phyloP scores from a whole-genome alignment of 2,113 vertebrate genomes.

The Pterocles orientalis region DNA sequence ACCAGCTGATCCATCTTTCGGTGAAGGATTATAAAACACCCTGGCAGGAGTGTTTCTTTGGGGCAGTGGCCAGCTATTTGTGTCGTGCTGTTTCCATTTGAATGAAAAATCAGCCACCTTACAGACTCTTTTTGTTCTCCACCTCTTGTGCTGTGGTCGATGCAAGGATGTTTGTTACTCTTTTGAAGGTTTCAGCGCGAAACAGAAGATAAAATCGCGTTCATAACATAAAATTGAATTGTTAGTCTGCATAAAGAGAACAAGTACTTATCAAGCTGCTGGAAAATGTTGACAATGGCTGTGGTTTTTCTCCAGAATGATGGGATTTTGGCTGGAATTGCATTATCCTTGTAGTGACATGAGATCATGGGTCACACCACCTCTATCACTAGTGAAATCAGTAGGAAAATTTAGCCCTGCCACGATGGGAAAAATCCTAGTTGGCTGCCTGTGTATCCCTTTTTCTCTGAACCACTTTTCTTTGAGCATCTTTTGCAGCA shows the following conservation, averaged over 20 bases:
- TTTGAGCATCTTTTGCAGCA: not conserved
- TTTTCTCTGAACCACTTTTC: not conserved
- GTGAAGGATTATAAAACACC: not conserved
- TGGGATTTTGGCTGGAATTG: not conserved
- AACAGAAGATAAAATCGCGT: not conserved
- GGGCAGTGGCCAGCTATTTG: not conserved
- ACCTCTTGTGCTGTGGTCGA: fast-evolving
- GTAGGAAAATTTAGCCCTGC: not conserved
- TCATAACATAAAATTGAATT: not conserved
- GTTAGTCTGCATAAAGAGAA: not conserved
- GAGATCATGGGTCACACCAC: not conserved
- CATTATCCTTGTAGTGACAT: not conserved
- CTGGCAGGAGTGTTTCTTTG: not conserved
- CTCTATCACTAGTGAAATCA: not conserved
- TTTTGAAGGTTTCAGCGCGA: not conserved
- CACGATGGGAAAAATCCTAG: not conserved
- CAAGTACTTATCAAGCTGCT: not conserved
- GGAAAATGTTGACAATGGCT: not conserved
- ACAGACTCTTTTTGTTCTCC: not conserved
- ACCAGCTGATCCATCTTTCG: not conserved
- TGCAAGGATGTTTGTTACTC: not conserved
- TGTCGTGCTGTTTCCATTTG: not conserved
- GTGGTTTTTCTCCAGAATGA: not conserved
- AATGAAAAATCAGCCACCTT: not conserved
- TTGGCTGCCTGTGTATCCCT: not conserved